phyloP scores from a whole-genome alignment of 35 echinoderm and acorn worm genomes.

The Patiria miniata region DNA sequence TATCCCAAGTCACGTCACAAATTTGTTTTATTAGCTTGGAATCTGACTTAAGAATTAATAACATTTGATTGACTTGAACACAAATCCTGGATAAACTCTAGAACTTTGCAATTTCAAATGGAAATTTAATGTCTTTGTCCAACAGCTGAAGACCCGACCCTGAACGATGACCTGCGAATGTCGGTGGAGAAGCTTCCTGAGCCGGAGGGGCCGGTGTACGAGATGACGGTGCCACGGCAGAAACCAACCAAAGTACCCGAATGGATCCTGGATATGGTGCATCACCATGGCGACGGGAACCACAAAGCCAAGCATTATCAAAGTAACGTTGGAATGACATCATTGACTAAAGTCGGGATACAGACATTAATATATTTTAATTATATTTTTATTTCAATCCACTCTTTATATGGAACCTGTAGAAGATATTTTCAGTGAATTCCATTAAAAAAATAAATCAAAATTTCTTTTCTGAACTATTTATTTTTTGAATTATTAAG shows the following conservation, averaged over 20 bases:
- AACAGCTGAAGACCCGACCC: no score
- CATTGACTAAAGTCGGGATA: not conserved
- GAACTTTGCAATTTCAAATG: no score
- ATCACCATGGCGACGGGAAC: not conserved
- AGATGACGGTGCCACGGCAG: conserved; percentile 39
- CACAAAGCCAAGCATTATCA: conserved; percentile 36
- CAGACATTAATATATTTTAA: not conserved
- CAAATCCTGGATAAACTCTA: no score
- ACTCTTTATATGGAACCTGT: not conserved
- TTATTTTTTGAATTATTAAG: no score
- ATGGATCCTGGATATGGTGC: conserved; percentile 49
- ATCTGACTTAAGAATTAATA: no score
- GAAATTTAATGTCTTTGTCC: no score
- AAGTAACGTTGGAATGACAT: not conserved
- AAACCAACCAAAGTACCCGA: conserved; percentile 53
- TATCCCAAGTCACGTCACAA: no score
- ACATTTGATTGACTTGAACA: no score
- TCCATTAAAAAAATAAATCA: not conserved
- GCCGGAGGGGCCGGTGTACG: conserved; percentile 17
- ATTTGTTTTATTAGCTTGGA: no score
- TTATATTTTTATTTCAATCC: not conserved
- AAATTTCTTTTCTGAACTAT: not conserved
- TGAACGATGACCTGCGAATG: not conserved
- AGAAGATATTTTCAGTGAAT: no score
- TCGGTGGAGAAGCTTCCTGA: conserved; percentile 44